phyloP scores from a whole-genome alignment of 1,140 invertebrate species.

The Coelopa frigida region DNA sequence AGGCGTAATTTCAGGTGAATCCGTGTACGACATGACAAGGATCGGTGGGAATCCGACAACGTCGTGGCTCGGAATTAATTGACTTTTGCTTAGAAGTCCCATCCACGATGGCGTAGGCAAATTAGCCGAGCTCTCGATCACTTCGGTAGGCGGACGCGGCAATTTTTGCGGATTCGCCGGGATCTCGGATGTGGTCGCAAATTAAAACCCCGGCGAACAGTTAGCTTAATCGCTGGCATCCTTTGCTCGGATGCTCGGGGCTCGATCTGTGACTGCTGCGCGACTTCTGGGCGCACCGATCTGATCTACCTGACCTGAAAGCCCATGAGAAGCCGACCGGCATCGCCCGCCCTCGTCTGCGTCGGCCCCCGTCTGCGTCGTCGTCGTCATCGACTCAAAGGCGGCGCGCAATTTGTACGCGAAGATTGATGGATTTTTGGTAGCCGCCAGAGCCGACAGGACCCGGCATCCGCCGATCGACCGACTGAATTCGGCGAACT shows the following conservation, averaged over 20 bases:
- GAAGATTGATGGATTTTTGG: constrained; percentile 31
- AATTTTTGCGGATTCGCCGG: not conserved
- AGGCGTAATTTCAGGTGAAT: not conserved
- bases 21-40: not conserved
- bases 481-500: not conserved
- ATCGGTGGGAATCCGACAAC: not conserved
- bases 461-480: no score
- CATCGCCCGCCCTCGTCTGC: not conserved
- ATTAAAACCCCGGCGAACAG: constrained; percentile 14
- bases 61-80: constrained; percentile 28
- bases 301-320: no score
- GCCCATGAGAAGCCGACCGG: not conserved
- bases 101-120: no score
- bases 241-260: not conserved
- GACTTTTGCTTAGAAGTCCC: constrained; percentile 25
- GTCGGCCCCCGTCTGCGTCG: not conserved
- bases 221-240: constrained; percentile 14
- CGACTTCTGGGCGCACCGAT: no score
- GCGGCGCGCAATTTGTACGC: constrained; percentile 27
- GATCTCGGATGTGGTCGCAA: not conserved
- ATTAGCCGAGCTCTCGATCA: no score
- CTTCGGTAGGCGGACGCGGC: no score
- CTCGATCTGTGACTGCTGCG: no score
- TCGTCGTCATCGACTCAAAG: not conserved
- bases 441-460: no score